A percentile compares a stretch with the other conserved stretches of the same genome.
Evolutionary conservation across 2,797 vertebrate species (phyloP).

Genomic region (Gymnoscopelus braueri): DNA sequence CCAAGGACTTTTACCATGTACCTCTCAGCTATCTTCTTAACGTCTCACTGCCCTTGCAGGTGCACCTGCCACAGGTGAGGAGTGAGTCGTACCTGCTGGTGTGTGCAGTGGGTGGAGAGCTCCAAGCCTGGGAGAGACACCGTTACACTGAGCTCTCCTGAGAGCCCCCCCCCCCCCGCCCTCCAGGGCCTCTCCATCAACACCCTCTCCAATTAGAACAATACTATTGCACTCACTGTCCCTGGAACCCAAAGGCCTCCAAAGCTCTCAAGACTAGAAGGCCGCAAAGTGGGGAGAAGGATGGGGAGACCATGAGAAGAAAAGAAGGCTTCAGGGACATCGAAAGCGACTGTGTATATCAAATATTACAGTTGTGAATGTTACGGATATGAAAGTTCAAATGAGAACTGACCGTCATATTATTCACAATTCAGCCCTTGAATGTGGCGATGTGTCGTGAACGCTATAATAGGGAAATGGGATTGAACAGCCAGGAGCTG

Average conservation of each 20-base stretch:
- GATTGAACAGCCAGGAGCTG: background rate
- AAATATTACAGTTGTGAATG: background rate
- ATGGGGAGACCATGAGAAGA: background rate
- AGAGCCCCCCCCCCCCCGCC: conserved; percentile 7
- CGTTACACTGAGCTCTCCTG: conserved; percentile 62
- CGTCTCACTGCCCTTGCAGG: conserved; percentile 42
- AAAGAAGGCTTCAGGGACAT: background rate
- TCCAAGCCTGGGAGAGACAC: conserved; percentile 62
- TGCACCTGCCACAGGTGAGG: conserved; percentile 66
- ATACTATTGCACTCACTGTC: conserved; percentile 1
- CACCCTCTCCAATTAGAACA: conserved; percentile 5
- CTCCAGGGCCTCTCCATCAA: background rate
- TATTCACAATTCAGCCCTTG: background rate
- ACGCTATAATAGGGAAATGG: background rate
- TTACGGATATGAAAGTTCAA: background rate
- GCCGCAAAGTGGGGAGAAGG: background rate
- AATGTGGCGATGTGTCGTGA: background rate
- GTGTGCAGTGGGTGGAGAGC: conserved; percentile 63
- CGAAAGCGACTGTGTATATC: background rate
- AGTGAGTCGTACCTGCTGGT: conserved; percentile 77
- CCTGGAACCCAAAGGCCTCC: background rate
- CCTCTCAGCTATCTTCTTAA: no score
- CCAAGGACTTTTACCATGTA: no score
- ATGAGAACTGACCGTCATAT: background rate
- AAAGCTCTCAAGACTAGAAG: conserved; percentile 9